Evolutionary conservation across 2,113 vertebrate species (phyloP).

Genomic region (Tragulus kanchil): DNA sequence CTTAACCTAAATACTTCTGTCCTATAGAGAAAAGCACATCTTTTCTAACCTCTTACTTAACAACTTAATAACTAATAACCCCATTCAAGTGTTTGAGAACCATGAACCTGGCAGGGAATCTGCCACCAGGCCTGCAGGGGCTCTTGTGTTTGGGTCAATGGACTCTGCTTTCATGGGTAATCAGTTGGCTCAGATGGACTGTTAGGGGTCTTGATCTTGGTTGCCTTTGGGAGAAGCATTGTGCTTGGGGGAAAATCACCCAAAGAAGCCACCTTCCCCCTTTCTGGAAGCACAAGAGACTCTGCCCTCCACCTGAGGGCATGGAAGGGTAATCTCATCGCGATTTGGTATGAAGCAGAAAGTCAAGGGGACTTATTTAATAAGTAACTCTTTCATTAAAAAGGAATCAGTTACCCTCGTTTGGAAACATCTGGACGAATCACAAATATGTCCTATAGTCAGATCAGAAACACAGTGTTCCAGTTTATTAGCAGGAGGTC

Average conservation of each 20-base stretch:
- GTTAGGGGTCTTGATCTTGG: neutral
- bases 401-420: neutral
- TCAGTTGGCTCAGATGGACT: neutral
- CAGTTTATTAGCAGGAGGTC: neutral
- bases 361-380: neutral
- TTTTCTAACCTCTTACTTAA: neutral
- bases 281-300: neutral
- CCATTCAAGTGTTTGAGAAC: rapidly evolving
- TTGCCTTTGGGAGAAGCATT: neutral
- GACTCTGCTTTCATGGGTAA: neutral
- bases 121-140: rapidly evolving
- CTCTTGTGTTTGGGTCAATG: neutral
- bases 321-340: neutral
- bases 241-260: neutral
- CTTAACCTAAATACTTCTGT: neutral
- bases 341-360: neutral
- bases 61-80: no score
- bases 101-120: neutral
- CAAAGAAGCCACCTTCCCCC: neutral
- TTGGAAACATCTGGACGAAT: neutral
- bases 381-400: neutral
- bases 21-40: no score
- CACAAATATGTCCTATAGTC: neutral
- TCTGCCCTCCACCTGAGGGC: neutral
- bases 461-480: neutral